These are phyloP conservation scores for Saguinus midas DNA, from an alignment of 2,113 vertebrate species.

Conservation along the genomic window DNA sequence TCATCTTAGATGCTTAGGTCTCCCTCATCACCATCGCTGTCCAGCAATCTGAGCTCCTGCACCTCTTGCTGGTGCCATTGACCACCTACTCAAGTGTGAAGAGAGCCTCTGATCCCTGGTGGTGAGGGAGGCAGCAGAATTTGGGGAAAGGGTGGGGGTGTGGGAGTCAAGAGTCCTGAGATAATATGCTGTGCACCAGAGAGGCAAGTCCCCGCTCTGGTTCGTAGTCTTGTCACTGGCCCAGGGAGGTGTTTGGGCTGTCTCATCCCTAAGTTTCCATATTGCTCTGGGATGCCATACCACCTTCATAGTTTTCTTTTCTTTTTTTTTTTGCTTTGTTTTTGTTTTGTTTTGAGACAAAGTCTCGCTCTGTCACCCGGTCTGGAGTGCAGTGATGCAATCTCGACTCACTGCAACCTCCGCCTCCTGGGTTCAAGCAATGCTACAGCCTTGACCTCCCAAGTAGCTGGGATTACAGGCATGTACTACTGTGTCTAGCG, in stretches of 20 bases:
- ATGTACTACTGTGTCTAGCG: too few relatives aligned
- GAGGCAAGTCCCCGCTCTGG: neutral
- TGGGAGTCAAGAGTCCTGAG: neutral
- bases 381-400: too few relatives aligned
- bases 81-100: neutral
- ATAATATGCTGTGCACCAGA: neutral
- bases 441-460: too few relatives aligned
- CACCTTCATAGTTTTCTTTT: neutral
- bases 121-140: too few relatives aligned
- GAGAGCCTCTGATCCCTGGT: neutral
- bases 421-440: too few relatives aligned
- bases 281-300: neutral
- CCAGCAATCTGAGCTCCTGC: neutral
- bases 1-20: too few relatives aligned
- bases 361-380: too few relatives aligned
- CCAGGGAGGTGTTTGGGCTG: neutral
- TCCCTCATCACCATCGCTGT: neutral
- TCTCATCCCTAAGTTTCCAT: neutral
- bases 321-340: too few relatives aligned
- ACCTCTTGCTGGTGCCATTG: neutral
- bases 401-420: too few relatives aligned
- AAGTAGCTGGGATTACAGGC: too few relatives aligned
- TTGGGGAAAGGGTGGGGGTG: neutral
- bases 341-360: too few relatives aligned
- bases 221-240: neutral